Percentiles rank a stretch among this genome's conserved stretches.
phyloP scores from a whole-genome alignment of 2,888 invertebrate genomes.

The Parnassius smintheus region DNA sequence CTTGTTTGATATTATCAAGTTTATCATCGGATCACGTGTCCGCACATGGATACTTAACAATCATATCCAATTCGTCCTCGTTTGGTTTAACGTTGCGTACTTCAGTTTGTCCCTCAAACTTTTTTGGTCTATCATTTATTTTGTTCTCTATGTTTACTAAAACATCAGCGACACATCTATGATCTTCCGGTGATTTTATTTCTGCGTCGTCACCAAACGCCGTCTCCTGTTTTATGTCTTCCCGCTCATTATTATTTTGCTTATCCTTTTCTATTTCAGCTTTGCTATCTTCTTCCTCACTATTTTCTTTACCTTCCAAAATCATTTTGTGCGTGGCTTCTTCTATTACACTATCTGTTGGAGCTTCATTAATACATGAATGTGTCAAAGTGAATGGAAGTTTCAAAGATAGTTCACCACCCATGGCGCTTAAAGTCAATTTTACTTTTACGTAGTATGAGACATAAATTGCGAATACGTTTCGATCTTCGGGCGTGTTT shows the following conservation, averaged over 20 bases:
- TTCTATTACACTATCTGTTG: slow-evolving; percentile 76
- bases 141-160: slow-evolving; percentile 73
- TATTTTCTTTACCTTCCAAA: slow-evolving; percentile 71
- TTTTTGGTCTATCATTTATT: slow-evolving; percentile 61
- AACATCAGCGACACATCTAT: slow-evolving; percentile 66
- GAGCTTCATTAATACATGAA: slow-evolving; percentile 84
- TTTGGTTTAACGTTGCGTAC: slow-evolving; percentile 57
- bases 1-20: slow-evolving; percentile 46
- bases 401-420: slow-evolving; percentile 89
- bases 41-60: slow-evolving; percentile 71
- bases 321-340: slow-evolving; percentile 74
- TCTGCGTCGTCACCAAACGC: slow-evolving; percentile 52
- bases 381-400: slow-evolving; percentile 91
- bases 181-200: slow-evolving; percentile 59
- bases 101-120: slow-evolving; percentile 61
- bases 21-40: slow-evolving; percentile 79
- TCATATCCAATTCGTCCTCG: slow-evolving; percentile 73
- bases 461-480: slow-evolving; percentile 94
- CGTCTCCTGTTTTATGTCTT: slow-evolving; percentile 45
- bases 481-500: slow-evolving; percentile 86
- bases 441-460: slow-evolving; percentile 95
- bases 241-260: slow-evolving; percentile 59
- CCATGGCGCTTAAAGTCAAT: slow-evolving; percentile 89
- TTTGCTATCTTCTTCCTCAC: slow-evolving; percentile 68
- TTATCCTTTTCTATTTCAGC: slow-evolving; percentile 60